Percentiles rank a stretch among this genome's conserved stretches.
These are phyloP conservation scores for Oppia nitens DNA, from an alignment of 1,140 invertebrate genomes.

Conservation along the genomic window DNA sequence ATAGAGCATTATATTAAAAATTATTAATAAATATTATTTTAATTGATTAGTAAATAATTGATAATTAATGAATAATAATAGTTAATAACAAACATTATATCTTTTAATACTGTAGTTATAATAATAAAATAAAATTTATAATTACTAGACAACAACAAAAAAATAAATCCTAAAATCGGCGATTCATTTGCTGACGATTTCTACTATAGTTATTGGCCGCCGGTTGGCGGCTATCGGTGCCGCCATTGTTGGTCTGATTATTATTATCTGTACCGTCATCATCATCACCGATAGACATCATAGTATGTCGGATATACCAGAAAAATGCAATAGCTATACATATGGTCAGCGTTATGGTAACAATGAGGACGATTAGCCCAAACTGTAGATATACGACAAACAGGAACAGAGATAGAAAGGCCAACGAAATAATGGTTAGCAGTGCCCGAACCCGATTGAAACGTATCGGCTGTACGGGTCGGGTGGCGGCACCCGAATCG, in stretches of 20 bases:
- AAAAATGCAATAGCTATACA: not conserved
- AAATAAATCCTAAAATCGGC: slow-evolving; percentile 1
- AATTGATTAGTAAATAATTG: not conserved
- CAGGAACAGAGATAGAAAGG: slow-evolving; percentile 9
- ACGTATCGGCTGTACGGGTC: no score
- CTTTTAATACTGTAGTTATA: no score
- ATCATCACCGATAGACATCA: not conserved
- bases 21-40: not conserved
- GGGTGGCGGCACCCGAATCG: no score
- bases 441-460: not conserved
- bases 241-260: no score
- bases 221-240: not conserved
- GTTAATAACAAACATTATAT: not conserved
- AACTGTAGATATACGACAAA: slow-evolving; percentile 10
- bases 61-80: no score
- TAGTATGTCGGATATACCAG: not conserved
- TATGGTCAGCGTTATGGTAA: not conserved
- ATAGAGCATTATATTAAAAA: no score
- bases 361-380: not conserved
- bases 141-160: no score
- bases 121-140: not conserved
- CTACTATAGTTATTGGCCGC: not conserved
- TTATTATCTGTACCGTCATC: not conserved
- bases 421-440: not conserved
- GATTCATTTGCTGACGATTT: not conserved